Percentiles rank a stretch among this genome's conserved stretches.
Conservation (phyloP, 2,888 invertebrate species). For the Calameuta pallipes region DNA sequence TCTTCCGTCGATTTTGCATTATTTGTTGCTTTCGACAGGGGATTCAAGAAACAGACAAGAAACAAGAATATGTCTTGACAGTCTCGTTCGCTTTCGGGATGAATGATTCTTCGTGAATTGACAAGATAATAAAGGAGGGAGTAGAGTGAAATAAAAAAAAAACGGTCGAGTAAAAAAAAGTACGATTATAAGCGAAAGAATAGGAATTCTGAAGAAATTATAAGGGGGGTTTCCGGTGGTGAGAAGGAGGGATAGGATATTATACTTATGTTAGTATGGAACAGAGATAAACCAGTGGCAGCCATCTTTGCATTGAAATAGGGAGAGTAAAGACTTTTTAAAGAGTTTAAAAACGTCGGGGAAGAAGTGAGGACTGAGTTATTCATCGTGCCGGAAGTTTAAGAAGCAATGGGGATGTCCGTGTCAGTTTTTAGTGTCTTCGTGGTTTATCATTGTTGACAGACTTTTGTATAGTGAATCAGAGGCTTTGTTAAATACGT, state of each 20-base stretch:
- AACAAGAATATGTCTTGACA: neutral
- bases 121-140: neutral
- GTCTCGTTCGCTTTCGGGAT: neutral
- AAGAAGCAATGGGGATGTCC: neutral
- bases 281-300: neutral
- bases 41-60: neutral
- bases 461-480: neutral
- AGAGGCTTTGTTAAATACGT: neutral
- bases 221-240: neutral
- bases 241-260: neutral
- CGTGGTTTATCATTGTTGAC: constrained; percentile 15
- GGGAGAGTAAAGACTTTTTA: neutral
- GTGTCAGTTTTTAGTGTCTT: neutral
- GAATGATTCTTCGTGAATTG: neutral
- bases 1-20: neutral
- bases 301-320: too few species aligned
- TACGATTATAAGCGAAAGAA: neutral
- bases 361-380: neutral
- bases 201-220: neutral
- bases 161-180: neutral
- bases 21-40: neutral
- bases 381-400: neutral
- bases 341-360: neutral
- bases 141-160: neutral
- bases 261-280: neutral